phyloP scores from a whole-genome alignment of 1,140 invertebrate genomes.

The Drosophila repleta region DNA sequence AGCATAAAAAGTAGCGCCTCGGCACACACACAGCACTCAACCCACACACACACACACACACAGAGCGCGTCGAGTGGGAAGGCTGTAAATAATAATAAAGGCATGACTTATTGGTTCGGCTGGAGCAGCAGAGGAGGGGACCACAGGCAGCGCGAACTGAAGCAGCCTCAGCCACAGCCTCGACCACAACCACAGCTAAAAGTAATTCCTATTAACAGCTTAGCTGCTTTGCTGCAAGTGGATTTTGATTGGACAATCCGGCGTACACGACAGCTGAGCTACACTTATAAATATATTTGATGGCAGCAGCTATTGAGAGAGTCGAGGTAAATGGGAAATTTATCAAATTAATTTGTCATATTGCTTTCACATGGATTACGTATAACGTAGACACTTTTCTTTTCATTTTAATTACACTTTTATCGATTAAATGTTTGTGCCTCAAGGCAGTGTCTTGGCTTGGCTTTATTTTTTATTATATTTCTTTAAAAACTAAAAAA shows the following conservation, averaged over 20 bases:
- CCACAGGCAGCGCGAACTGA: neutral
- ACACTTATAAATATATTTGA: too few relatives aligned
- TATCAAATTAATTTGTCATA: neutral
- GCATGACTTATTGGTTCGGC: conserved; percentile 62
- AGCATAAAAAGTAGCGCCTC: conserved; percentile 6
- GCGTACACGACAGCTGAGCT: neutral
- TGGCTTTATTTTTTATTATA: too few relatives aligned
- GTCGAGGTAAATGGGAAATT: neutral
- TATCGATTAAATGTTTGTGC: neutral
- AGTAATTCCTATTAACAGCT: conserved; percentile 66
- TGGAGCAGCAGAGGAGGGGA: conserved; percentile 1
- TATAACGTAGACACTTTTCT: neutral
- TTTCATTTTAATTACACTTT: neutral
- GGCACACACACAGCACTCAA: conserved; percentile 2
- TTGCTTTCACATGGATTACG: neutral
- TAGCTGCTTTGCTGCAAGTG: conserved; percentile 48
- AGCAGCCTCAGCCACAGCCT: neutral
- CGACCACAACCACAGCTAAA: neutral
- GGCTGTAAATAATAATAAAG: conserved; percentile 71
- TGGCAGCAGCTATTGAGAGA: neutral
- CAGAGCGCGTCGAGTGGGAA: conserved; percentile 27
- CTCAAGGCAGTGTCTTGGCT: too few relatives aligned
- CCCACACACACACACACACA: conserved; percentile 14
- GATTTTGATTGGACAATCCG: conserved; percentile 56
- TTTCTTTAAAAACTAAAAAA: too few relatives aligned